Evolutionary conservation across 1,140 invertebrate genomes (phyloP).

Genomic region (Drosophila parabipectinata): DNA sequence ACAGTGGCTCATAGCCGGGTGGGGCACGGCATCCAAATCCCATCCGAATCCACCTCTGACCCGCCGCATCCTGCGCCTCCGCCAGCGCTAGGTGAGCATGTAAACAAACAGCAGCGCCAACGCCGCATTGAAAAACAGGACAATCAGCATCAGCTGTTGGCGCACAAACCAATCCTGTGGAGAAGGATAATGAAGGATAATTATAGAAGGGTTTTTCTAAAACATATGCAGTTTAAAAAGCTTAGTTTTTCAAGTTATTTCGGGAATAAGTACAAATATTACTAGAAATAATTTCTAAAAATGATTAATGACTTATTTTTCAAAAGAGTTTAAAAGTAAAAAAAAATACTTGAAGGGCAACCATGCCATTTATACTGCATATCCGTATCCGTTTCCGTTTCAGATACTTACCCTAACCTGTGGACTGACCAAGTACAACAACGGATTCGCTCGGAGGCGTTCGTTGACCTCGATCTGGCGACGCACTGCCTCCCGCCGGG

Average conservation of each 20-base stretch:
- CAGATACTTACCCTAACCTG: conserved; percentile 94
- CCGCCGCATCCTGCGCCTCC: conserved; percentile 68
- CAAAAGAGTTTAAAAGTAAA: too few relatives aligned
- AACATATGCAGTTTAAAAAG: not conserved
- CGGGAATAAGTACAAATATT: not conserved
- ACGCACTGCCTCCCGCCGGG: conserved; percentile 96
- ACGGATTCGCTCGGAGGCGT: conserved; percentile 95
- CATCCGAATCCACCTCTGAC: conserved; percentile 24
- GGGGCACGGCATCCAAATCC: conserved; percentile 3
- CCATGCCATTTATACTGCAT: not conserved
- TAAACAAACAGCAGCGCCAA: conserved; percentile 99
- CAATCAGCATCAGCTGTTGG: conserved; percentile 97
- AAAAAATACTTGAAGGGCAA: not conserved
- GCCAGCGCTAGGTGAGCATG: conserved; percentile 92
- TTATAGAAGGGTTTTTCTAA: not conserved
- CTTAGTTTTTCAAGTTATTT: not conserved
- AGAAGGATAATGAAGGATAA: not conserved
- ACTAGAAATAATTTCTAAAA: not conserved
- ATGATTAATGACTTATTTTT: too few relatives aligned
- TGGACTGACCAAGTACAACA: conserved; percentile 97
- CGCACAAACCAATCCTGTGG: conserved; percentile 97
- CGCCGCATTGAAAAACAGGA: conserved; percentile 97
- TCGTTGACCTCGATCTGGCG: conserved; percentile 96
- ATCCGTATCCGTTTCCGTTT: not conserved
- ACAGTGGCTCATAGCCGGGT: conserved; percentile 2